Percentiles rank a stretch among this genome's conserved stretches.
phyloP scores from a whole-genome alignment of 2,888 invertebrate species.

The Rhamnusium bicolor region DNA sequence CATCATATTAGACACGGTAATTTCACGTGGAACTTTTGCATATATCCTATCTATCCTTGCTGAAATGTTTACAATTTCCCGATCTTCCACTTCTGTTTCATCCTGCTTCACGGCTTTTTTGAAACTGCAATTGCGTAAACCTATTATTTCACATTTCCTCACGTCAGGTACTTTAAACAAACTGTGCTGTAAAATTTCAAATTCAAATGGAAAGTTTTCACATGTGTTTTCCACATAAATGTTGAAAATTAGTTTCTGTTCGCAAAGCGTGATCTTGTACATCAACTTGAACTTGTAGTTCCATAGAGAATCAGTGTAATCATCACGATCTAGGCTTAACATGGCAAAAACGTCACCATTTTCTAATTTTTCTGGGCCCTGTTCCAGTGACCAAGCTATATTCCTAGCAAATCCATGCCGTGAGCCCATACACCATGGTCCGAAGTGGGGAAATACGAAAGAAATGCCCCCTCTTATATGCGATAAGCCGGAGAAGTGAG shows the following conservation, averaged over 20 bases:
- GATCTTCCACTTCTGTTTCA: conserved; percentile 68
- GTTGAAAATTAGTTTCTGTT: conserved; percentile 93
- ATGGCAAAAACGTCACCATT: conserved; percentile 94
- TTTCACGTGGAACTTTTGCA: conserved; percentile 93
- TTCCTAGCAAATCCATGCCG: conserved; percentile 97
- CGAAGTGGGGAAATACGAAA: conserved; percentile 97
- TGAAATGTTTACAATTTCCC: conserved; percentile 90
- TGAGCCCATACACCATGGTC: conserved; percentile 94
- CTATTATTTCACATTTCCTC: conserved; percentile 91
- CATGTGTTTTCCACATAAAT: conserved; percentile 95
- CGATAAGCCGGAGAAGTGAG: conserved; percentile 96
- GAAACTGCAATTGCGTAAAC: conserved; percentile 87
- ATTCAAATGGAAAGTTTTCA: conserved; percentile 91
- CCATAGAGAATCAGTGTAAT: conserved; percentile 95
- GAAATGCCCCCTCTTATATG: conserved; percentile 97
- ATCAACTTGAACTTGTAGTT: conserved; percentile 93
- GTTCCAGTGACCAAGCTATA: conserved; percentile 92
- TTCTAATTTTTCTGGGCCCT: conserved; percentile 88
- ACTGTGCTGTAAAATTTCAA: conserved; percentile 94
- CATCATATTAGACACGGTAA: conserved; percentile 93
- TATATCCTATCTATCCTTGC: conserved; percentile 96
- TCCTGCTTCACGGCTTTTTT: conserved; percentile 76
- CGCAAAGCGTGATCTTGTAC: conserved; percentile 90
- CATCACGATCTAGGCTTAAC: conserved; percentile 93
- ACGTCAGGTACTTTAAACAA: conserved; percentile 98